Base-by-base conservation (phyloP, 1,140 invertebrate genomes). In the Macrotrachela quadricornifera region DNA sequence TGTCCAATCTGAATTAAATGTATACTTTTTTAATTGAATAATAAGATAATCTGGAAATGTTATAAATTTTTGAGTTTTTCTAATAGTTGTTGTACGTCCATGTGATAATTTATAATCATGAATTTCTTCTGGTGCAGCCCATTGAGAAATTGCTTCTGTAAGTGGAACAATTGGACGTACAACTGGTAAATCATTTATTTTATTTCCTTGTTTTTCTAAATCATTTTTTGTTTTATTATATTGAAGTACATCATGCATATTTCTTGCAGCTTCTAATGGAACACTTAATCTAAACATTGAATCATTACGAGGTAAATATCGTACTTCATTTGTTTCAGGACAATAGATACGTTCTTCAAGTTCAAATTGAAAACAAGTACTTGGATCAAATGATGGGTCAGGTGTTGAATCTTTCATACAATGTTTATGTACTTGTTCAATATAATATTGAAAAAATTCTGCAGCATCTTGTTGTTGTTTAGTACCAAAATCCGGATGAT, bases 391-490 rank as follows among this genome's bases (percentile, higher is more conserved):
- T 30, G 21, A 2, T 30, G 21, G 21, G 8, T 30, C 21, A 4
- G 21, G 21, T 30, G 21, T 30, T 30, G 21, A 8, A 30, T 30
- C 21, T 30, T 30, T 30, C 8, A 30, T 4, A 30, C 21, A 30
- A 30, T 30, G 21, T 4, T 30, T 30, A 30, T 30, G 21, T 30
- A 30, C 21, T 30, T 30, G 21, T 30, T 55, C 43, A 18, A 50
- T 36, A 15, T 44, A 67, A 72, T 96, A 83, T 46, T 92, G 73
- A 59, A 92, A 81, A 69, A 85, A 97, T 71, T 97, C 91, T 65
- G 92, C 85, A 18, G 87, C 90, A 73, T 99, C 94, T 73, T 99
- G 94, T 67, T 99, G 94, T 55, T 82, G 75, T 65, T 87, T 92
- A 21, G 86, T 87, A 30, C 80, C 82, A 71, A 99, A 99, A 63